These are phyloP conservation scores for Drosophila melanica DNA, from an alignment of 1,140 invertebrate species.

Conservation along the genomic window DNA sequence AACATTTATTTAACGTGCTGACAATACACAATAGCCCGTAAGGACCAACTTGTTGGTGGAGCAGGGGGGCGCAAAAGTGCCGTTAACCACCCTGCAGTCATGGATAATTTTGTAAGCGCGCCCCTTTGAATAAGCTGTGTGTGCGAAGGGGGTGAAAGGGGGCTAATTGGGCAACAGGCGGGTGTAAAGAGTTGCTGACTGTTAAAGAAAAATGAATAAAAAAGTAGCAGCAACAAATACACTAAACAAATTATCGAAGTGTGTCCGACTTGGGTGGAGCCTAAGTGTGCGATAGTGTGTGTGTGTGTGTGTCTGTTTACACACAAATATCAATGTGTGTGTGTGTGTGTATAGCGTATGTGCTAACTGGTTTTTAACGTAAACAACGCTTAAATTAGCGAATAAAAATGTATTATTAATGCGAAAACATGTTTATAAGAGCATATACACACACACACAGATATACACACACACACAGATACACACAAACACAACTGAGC, in stretches of 20 bases:
- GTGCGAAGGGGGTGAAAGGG: background rate
- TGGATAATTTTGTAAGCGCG: too few species aligned
- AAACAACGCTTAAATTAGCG: slow-evolving; percentile 79
- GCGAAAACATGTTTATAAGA: slow-evolving; percentile 79
- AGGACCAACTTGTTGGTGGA: slow-evolving; percentile 16
- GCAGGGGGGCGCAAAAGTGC: slow-evolving; percentile 9
- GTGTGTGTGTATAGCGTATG: slow-evolving; percentile 31
- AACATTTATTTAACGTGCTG: slow-evolving; percentile 58
- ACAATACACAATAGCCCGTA: slow-evolving; percentile 52
- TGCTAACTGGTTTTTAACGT: slow-evolving; percentile 74
- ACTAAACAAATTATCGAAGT: slow-evolving; percentile 69
- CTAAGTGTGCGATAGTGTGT: slow-evolving; percentile 40
- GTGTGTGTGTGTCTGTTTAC: slow-evolving; percentile 9
- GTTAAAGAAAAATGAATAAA: slow-evolving; percentile 26
- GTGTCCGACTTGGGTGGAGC: slow-evolving; percentile 67
- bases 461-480: slow-evolving; percentile 2
- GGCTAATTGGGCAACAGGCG: background rate
- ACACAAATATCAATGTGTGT: slow-evolving; percentile 13
- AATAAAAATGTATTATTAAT: slow-evolving; percentile 83
- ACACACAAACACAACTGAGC: slow-evolving; percentile 28
- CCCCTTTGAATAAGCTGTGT: slow-evolving; percentile 9
- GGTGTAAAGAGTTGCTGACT: slow-evolving; percentile 16
- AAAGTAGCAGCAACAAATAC: slow-evolving; percentile 28
- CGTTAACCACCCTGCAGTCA: slow-evolving; percentile 2
- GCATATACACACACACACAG: slow-evolving; percentile 32